Base-by-base conservation (phyloP, 2,113 vertebrate species). In the Mesitornis unicolor region DNA sequence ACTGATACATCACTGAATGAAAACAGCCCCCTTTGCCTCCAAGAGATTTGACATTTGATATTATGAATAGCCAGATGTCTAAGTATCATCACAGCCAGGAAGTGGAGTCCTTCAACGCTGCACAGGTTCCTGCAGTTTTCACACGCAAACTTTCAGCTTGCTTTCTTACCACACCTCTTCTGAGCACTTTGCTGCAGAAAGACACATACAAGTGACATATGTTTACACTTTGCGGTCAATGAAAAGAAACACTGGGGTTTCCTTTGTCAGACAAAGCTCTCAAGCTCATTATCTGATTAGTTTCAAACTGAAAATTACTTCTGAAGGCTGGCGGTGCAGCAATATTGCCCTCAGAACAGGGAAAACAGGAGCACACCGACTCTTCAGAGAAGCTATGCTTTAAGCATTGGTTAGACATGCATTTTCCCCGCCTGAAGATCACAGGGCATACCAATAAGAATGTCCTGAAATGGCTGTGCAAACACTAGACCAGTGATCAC, bases 331-430 rank as follows among this genome's bases (percentile, higher is more conserved):
- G 13, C 26, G 29, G 16, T 22, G 19, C 69, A 53, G n/a, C 38
- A 75, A 20, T 45, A 48, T 7, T 57, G 18, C 26, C 26, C 13
- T 5, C 40, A 63, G 40, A 81, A 60, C 10, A 50, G 18, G 17
- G 31, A 29, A 53, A 64, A 61, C 0, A 0, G 26, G 8, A 84
- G 16, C 38, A 29, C 40, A 19, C 7, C 20, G 59, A 13, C 33
- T 42, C 31, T 31, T 36, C 36, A 60, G 69, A 81, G 43, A 54
- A 76, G 13, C 16, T 38, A 4, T 10, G 10, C 60, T 53, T 56
- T 60, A 81, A 60, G 51, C 33, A 43, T 48, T 36, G 16, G 40
- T 65, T 65, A 63, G 24, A 45, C 28, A 53, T 24, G 14, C 17
- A 28, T 42, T 16, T 4, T 3, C 13, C 18, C 3, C 26, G 15